phyloP scores from a whole-genome alignment of 1,140 invertebrate genomes.

The Caenorhabditis brenneri region DNA sequence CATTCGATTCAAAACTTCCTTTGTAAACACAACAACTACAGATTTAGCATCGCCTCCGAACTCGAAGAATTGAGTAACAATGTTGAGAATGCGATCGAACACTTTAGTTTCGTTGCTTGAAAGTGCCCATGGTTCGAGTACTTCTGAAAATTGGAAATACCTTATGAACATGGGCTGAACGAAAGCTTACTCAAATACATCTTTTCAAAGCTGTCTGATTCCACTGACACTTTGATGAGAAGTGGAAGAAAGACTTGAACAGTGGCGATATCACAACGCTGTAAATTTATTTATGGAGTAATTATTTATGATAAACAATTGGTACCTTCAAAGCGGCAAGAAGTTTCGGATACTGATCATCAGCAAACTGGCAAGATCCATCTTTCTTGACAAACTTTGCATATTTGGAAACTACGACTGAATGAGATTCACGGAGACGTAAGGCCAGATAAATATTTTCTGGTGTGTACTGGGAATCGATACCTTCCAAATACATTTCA shows the following conservation, averaged over 20 bases:
- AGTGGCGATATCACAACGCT: background rate
- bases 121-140: conserved; percentile 36
- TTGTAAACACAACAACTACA: conserved; percentile 26
- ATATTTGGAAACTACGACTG: background rate
- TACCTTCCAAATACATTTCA: conserved; percentile 22
- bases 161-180: too few relatives aligned
- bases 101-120: conserved; percentile 45
- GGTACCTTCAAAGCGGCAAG: background rate
- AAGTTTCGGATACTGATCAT: conserved; percentile 16
- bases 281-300: background rate
- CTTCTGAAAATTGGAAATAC: conserved; percentile 1
- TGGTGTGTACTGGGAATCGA: background rate
- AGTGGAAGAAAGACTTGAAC: conserved; percentile 9
- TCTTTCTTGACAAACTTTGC: conserved; percentile 28
- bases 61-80: conserved; percentile 6
- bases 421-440: background rate
- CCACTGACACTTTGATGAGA: background rate
- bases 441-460: conserved; percentile 8
- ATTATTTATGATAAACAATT: background rate
- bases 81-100: conserved; percentile 38
- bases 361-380: background rate
- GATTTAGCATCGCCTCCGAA: background rate
- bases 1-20: conserved; percentile 43
- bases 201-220: background rate
- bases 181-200: background rate